phyloP scores from a whole-genome alignment of 2,113 vertebrate species.

The Gopherus evgoodei region DNA sequence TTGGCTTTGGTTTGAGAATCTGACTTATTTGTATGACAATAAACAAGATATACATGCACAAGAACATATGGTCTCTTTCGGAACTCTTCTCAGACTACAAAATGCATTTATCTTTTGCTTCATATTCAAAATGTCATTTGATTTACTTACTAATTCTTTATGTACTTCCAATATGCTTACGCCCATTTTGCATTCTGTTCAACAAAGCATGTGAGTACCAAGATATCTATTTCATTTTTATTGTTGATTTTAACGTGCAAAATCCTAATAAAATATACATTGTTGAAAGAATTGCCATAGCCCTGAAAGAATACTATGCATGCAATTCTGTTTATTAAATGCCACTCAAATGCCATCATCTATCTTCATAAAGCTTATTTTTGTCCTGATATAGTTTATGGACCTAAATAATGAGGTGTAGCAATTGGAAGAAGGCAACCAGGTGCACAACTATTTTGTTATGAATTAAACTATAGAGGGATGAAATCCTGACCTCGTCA shows the following conservation, averaged over 20 bases:
- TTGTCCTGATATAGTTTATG: neutral
- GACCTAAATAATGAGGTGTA: neutral
- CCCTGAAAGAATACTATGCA: neutral
- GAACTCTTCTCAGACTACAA: neutral
- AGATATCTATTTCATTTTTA: neutral
- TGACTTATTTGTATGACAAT: conserved; percentile 6
- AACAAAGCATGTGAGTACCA: neutral
- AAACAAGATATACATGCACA: neutral
- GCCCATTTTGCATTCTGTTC: neutral
- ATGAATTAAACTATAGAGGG: neutral
- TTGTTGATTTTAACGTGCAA: neutral
- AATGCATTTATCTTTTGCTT: neutral
- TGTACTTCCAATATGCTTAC: neutral
- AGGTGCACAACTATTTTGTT: neutral
- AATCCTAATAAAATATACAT: neutral
- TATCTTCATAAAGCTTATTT: neutral
- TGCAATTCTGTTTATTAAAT: neutral
- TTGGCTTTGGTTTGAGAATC: neutral
- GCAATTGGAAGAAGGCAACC: neutral
- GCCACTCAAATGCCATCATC: neutral
- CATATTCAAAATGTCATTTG: conserved; percentile 1
- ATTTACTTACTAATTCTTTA: conserved; percentile 32
- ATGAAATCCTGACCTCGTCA: neutral
- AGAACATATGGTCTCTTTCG: neutral
- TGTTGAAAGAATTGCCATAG: neutral